Evolutionary conservation across 2,797 vertebrate species (phyloP).

Genomic region (Enteromius afrohamiltoni): DNA sequence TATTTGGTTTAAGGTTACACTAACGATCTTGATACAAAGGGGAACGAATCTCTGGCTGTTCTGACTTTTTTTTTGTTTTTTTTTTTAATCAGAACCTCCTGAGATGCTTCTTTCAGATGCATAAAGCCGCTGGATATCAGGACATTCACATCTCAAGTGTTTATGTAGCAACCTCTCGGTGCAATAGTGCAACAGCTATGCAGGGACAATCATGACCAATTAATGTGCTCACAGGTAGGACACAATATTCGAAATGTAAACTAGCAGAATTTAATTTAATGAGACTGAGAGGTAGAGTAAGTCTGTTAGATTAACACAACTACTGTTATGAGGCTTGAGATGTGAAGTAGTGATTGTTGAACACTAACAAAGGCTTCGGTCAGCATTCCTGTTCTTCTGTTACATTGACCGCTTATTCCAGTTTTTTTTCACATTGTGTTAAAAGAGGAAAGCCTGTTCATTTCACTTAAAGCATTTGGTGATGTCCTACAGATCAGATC

Average conservation of each 20-base stretch:
- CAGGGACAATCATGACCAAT: conserved; percentile 63
- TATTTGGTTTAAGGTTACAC: conserved; percentile 35
- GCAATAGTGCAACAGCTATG: conserved; percentile 58
- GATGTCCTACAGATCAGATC: conserved; percentile 24
- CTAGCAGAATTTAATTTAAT: conserved; percentile 14
- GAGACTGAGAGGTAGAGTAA: conserved; percentile 40
- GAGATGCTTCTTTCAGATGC: conserved; percentile 24
- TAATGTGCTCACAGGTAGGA: conserved; percentile 48
- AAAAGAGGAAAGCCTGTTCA: conserved; percentile 6
- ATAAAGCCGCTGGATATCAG: conserved; percentile 19
- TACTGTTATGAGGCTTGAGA: conserved; percentile 16
- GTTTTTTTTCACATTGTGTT: conserved; percentile 5
- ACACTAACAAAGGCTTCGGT: conserved; percentile 21
- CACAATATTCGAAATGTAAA: background rate
- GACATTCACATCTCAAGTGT: conserved; percentile 44
- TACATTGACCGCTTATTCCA: conserved; percentile 20
- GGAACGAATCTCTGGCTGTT: conserved; percentile 42
- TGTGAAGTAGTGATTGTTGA: conserved; percentile 2
- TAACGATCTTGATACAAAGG: conserved; percentile 19
- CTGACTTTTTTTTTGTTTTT: background rate
- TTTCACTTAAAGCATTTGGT: conserved; percentile 39
- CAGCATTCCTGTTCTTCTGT: conserved; percentile 41
- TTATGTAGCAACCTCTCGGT: conserved; percentile 60
- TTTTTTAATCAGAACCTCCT: conserved; percentile 15
- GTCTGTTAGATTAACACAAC: conserved; percentile 19